Evolutionary conservation across 2,888 invertebrate species (phyloP), one percentile per base, ranked within the genome.

Genomic region (Drosophila mulleri): DNA sequence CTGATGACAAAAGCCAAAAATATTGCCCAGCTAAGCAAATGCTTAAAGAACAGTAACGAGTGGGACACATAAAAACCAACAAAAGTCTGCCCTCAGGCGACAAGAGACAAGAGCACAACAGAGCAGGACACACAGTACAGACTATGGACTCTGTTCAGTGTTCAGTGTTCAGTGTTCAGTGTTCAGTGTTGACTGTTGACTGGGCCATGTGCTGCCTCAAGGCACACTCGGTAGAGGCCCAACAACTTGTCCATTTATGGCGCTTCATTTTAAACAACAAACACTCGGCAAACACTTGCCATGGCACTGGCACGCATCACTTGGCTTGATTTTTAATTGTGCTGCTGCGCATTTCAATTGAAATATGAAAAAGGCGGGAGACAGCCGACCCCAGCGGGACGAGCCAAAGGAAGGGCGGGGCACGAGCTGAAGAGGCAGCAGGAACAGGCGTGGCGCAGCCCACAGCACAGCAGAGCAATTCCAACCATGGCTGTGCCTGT

Each of bases 301-400:
- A 74, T 54, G 68, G 56, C 68, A 67, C 67, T 66, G 72, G 66
- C 67, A 80, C 80, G 81, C 81, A 82, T 83, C 78, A 80, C 83
- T 75, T 71, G 78, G 72, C 81, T 72, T 78, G 75, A 78, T 83
- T 83, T 82, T 82, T 82, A 82, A 83, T 82, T 78, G 78, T 83
- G 78, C 81, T 83, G 78, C 81, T 78, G 71, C 67, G 78, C 81
- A 80, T 83, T 82, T 82, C 67, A 75, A 81, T 80, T 83, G 74
- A 79, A 80, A 76, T 76, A 77, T 75, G 75, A 70, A 80, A 81
- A 76, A 68, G 63, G 61, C 75, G 64, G 65, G 67, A 23, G 67
- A 47, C 68, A 56, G 6, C 59, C 58, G 48, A 39, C 54, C 69
- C 78, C 75, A 67, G 52, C 41, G 75, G 72, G 62, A 68, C 44